Conservation (phyloP, 2,888 invertebrate species). For the Vanessa cardui region DNA sequence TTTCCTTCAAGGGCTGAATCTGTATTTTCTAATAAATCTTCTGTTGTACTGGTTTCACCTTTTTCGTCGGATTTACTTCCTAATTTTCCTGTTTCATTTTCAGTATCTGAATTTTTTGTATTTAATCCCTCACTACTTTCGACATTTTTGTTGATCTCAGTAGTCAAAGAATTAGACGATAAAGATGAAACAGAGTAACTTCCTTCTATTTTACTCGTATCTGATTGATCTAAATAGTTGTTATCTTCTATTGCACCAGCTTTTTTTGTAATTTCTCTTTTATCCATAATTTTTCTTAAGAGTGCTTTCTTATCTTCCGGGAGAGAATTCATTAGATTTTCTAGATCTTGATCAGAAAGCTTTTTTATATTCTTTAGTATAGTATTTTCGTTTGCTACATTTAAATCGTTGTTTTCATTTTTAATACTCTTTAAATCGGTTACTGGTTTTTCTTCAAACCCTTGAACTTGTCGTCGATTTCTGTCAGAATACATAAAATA, state of each 20-base stretch:
- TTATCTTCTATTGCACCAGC: constrained; percentile 69
- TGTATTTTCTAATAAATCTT: constrained; percentile 45
- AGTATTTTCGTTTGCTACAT: constrained; percentile 65
- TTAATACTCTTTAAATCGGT: constrained; percentile 14
- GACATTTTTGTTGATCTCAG: constrained; percentile 53
- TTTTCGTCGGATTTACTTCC: constrained; percentile 51
- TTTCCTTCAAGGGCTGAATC: constrained; percentile 45
- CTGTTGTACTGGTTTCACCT: constrained; percentile 33
- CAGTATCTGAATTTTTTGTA: constrained; percentile 51
- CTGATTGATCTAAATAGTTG: constrained; percentile 63
- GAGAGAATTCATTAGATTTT: constrained; percentile 67
- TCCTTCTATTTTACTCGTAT: constrained; percentile 62
- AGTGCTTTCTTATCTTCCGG: constrained; percentile 69
- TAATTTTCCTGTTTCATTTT: constrained; percentile 40
- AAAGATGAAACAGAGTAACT: constrained; percentile 52
- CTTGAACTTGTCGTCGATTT: constrained; percentile 54
- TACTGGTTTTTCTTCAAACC: constrained; percentile 24
- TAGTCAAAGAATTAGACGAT: constrained; percentile 46
- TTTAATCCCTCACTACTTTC: constrained; percentile 50
- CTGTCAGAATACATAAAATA: constrained; percentile 47
- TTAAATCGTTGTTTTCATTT: constrained; percentile 19
- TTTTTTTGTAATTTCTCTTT: constrained; percentile 77
- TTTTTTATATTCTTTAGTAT: constrained; percentile 71
- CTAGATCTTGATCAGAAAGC: constrained; percentile 64
- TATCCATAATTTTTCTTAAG: constrained; percentile 69